phyloP scores from a whole-genome alignment of 2,888 invertebrate species.

The Drepana falcataria region DNA sequence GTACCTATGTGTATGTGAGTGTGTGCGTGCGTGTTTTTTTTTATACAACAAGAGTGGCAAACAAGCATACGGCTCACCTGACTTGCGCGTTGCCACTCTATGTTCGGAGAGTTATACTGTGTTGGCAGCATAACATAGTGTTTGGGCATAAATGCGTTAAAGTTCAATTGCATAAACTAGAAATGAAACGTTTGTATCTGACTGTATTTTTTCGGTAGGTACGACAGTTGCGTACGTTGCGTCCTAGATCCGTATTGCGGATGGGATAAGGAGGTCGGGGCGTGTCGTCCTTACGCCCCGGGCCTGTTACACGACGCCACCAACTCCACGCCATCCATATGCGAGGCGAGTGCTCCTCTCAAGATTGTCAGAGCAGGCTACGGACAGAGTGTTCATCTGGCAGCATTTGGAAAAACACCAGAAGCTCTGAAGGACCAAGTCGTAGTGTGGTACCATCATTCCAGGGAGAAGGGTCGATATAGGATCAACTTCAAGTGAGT shows the following conservation, averaged over 20 bases:
- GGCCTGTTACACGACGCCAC: constrained; percentile 80
- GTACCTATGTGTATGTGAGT: too few relatives aligned
- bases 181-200: too few relatives aligned
- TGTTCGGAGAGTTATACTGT: too few relatives aligned
- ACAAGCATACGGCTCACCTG: too few relatives aligned
- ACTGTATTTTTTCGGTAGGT: constrained; percentile 40
- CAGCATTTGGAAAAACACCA: constrained; percentile 74
- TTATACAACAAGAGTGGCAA: too few relatives aligned
- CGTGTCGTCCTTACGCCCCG: constrained; percentile 78
- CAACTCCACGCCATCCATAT: constrained; percentile 78
- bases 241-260: constrained; percentile 83
- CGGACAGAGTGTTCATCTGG: constrained; percentile 80
- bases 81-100: too few relatives aligned
- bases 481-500: constrained; percentile 77
- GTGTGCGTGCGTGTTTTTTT: too few relatives aligned
- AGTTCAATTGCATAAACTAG: too few relatives aligned
- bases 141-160: too few relatives aligned
- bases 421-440: constrained; percentile 67
- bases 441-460: constrained; percentile 75
- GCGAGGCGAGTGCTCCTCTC: constrained; percentile 76
- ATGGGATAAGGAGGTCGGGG: constrained; percentile 81
- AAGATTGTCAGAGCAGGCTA: constrained; percentile 79
- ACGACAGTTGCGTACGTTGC: constrained; percentile 81
- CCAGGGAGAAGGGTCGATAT: constrained; percentile 74
- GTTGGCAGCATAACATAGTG: too few relatives aligned